Evolutionary conservation across 2,113 vertebrate species (phyloP).

Genomic region (Spea bombifrons): DNA sequence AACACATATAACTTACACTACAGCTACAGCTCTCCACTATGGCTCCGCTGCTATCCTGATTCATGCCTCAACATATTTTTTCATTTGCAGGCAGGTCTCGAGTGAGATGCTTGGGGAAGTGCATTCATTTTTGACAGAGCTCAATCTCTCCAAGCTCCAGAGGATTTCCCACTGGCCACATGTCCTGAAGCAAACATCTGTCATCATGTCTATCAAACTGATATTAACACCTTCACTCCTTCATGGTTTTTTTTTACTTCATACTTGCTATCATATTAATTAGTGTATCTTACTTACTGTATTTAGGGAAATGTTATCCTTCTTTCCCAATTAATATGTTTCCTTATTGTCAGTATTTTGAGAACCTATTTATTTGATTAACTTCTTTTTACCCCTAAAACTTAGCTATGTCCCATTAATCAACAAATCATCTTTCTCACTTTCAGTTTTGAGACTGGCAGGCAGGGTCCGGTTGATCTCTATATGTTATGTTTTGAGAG

Average conservation of each 20-base stretch:
- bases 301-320: not conserved
- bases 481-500: no score
- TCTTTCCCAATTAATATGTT: no score
- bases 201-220: not conserved
- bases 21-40: not conserved
- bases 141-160: slow-evolving; percentile 12
- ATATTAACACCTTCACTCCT: slow-evolving; percentile 19
- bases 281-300: not conserved
- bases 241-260: not conserved
- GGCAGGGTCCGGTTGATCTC: no score
- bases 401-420: no score
- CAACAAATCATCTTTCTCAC: no score
- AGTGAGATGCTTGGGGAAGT: slow-evolving; percentile 15
- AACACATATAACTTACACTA: no score
- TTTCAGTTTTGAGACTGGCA: no score
- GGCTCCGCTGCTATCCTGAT: not conserved
- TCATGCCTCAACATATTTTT: slow-evolving; percentile 18
- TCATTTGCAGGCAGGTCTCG: slow-evolving; percentile 26
- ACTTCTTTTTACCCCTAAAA: no score
- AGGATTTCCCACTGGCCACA: slow-evolving; percentile 20
- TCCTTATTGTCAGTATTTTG: no score
- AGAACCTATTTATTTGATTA: no score
- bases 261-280: slow-evolving; percentile 4
- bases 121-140: slow-evolving; percentile 29
- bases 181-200: slow-evolving; percentile 41